Evolutionary conservation across 2,113 vertebrate genomes (phyloP).

Genomic region (Archocentrus centrarchus): DNA sequence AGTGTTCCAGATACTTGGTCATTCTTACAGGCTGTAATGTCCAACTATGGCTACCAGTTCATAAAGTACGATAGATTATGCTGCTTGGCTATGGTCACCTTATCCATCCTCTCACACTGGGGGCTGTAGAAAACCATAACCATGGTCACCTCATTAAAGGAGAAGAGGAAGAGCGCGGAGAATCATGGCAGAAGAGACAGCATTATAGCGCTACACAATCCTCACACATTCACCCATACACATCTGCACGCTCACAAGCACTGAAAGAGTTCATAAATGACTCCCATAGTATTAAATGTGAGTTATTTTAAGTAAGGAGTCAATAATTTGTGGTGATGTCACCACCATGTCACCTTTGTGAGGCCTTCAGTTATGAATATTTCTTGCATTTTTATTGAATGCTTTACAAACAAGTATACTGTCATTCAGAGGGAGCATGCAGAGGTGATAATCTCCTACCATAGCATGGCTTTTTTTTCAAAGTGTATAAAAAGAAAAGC

Average conservation of each 20-base stretch:
- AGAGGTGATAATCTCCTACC: not conserved
- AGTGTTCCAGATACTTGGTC: conserved; percentile 46
- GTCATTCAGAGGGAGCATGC: not conserved
- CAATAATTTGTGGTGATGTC: conserved; percentile 19
- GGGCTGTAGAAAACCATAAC: conserved; percentile 43
- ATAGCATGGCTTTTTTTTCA: not conserved
- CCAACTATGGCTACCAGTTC: conserved; percentile 39
- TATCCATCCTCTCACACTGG: conserved; percentile 42
- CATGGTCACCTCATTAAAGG: conserved; percentile 54
- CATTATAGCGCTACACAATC: conserved; percentile 26
- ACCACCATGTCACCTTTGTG: not conserved
- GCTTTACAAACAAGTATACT: conserved; percentile 29
- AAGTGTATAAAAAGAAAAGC: conserved; percentile 2
- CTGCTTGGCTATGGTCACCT: conserved; percentile 20
- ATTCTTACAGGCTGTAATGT: conserved; percentile 50
- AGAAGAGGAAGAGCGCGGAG: conserved; percentile 21
- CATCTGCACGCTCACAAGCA: conserved; percentile 32
- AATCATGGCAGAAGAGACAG: conserved; percentile 29
- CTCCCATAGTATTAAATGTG: conserved; percentile 19
- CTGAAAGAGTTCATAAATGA: conserved; percentile 36
- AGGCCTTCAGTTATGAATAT: conserved; percentile 1
- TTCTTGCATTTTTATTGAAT: conserved; percentile 16
- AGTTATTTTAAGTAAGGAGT: conserved; percentile 37
- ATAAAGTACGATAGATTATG: conserved; percentile 44
- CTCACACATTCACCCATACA: conserved; percentile 15